phyloP scores from a whole-genome alignment of 2,113 vertebrate genomes.

The Manacus vitellinus region DNA sequence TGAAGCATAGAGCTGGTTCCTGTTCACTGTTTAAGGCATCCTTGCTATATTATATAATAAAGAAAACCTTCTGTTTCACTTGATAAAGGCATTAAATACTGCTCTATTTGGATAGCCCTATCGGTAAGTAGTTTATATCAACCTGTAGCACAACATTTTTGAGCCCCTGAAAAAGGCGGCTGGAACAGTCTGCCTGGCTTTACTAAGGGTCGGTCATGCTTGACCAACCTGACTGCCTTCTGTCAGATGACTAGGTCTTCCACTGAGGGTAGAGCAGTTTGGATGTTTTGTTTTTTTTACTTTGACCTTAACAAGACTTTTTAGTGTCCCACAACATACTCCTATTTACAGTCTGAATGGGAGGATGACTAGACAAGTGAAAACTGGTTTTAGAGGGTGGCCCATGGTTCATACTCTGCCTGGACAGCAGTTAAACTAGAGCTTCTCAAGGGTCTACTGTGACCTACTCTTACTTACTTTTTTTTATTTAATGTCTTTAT shows the following conservation, averaged over 20 bases:
- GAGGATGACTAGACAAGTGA: neutral
- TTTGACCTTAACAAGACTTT: neutral
- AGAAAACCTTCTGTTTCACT: neutral
- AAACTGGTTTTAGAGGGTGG: neutral
- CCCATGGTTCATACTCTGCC: neutral
- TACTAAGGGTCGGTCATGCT: neutral
- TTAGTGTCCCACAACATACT: neutral
- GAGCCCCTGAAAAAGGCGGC: neutral
- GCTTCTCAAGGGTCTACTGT: neutral
- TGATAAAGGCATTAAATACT: neutral
- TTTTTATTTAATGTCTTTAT: neutral
- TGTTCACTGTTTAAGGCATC: neutral
- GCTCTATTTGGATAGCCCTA: neutral
- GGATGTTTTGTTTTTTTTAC: neutral
- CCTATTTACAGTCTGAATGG: neutral
- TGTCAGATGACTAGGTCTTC: neutral
- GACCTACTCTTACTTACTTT: neutral
- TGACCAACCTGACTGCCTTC: neutral
- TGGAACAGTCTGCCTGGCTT: neutral
- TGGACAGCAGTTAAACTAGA: neutral
- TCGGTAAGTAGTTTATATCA: neutral
- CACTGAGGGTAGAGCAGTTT: neutral
- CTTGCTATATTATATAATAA: neutral
- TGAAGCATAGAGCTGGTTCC: neutral
- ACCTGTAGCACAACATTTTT: neutral